These are phyloP conservation scores for Gallinago stenura DNA, from an alignment of 2,797 vertebrate genomes.

Conservation along the genomic window DNA sequence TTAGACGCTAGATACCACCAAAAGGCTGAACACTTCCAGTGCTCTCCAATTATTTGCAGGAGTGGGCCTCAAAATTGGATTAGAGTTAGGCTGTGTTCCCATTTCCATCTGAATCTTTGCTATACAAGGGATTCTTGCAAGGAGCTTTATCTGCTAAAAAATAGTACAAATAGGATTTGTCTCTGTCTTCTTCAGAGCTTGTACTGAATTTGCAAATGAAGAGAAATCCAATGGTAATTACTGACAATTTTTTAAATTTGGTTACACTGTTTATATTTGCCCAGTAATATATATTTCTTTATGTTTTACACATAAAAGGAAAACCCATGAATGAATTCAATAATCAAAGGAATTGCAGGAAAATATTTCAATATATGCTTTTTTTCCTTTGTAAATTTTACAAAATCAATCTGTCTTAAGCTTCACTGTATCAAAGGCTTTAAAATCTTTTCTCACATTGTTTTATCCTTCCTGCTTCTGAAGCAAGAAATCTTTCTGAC, in stretches of 20 bases:
- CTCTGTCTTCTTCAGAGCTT: neutral
- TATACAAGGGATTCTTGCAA: neutral
- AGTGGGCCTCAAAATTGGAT: neutral
- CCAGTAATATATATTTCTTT: neutral
- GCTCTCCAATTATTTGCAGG: neutral
- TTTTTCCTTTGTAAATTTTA: neutral
- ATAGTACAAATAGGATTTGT: slow-evolving; percentile 21
- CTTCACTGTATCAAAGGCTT: neutral
- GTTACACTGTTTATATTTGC: neutral
- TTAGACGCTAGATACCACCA: neutral
- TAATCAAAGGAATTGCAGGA: neutral
- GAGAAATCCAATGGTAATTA: neutral
- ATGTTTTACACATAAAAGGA: slow-evolving; percentile 5
- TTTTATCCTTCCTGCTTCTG: slow-evolving; percentile 25
- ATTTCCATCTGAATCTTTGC: neutral
- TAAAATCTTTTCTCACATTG: neutral
- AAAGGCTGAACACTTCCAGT: neutral
- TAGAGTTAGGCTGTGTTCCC: neutral
- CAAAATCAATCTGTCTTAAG: neutral
- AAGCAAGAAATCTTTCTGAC: slow-evolving; percentile 20
- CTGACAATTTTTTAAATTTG: neutral
- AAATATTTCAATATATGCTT: neutral
- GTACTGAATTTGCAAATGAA: neutral
- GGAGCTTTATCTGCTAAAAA: neutral
- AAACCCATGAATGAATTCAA: neutral